Evolutionary conservation across 2,797 vertebrate genomes (phyloP), one percentile per base, ranked within the genome.

Genomic region (Denticeps clupeoides): DNA sequence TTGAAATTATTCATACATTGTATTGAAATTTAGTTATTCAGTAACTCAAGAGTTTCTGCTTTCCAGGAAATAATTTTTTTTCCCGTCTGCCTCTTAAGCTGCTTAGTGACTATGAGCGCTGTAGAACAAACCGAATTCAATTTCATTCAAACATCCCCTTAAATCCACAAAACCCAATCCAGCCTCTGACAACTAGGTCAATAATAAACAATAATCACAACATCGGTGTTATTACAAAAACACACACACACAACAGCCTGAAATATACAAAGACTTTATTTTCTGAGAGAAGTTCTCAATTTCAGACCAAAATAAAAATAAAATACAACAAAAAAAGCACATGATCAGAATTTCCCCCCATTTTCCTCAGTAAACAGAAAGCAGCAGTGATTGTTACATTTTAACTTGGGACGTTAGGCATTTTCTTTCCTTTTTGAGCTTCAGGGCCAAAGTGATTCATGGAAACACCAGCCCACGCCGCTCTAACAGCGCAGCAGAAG

Each of bases 221-320:
- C n/a, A n/a, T n/a, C n/a, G n/a, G n/a, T n/a, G n/a, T n/a, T 5
- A 15, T 21, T 49, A 11, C 15, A 26, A 3, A 16, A 13, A 18
- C 4, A 25, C 19, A 38, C 2, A 32, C 7, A 25, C 7, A 52
- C 18, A 47, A 10, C 54, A 3, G 19, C 19, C 7, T 71, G 62
- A 77, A 81, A 75, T 76, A 80, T 78, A 78, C 68, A 82, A 78
- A 80, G 68, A 83, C 63, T 80, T 83, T 84, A 83, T 78, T 83
- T 49, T 40, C 22, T 66, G 67, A 79, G 64, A 78, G 63, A 56
- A 67, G 71, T 71, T 64, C 66, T 58, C 54, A 60, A 74, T 52
- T 67, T 75, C 68, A 71, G 66, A 79, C 72, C 70, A 52, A 62
- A 68, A 67, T 47, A 73, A 78, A 77, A 69, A 71, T 65, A 60